Conservation (phyloP, 92 coral and sea anemone genomes). For the Phenganax marumi region DNA sequence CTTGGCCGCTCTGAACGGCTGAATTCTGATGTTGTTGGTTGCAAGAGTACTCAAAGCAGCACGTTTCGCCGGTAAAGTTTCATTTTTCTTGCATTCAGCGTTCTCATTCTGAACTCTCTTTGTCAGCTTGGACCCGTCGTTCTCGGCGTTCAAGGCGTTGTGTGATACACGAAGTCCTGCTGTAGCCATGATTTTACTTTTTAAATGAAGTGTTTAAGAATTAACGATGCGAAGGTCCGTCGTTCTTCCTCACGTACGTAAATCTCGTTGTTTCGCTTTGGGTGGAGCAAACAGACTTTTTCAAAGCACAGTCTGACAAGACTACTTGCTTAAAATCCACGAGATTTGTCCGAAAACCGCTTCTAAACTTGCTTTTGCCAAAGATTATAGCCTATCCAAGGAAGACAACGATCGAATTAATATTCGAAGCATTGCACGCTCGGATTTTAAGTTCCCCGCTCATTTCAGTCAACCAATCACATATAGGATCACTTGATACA, state of each 20-base stretch:
- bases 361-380: not conserved
- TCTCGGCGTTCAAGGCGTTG: slow-evolving; percentile 31
- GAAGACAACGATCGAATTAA: slow-evolving; percentile 35
- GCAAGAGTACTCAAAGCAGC: slow-evolving; percentile 95
- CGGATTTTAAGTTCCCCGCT: slow-evolving; percentile 49
- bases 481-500: not conserved
- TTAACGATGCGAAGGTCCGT: not conserved
- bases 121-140: slow-evolving; percentile 27
- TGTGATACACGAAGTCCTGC: slow-evolving; percentile 29
- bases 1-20: slow-evolving; percentile 97
- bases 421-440: slow-evolving; percentile 36
- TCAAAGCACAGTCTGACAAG: not conserved
- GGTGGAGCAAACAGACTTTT: not conserved
- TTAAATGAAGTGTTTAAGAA: not conserved
- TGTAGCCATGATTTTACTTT: slow-evolving; percentile 26
- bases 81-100: slow-evolving; percentile 26
- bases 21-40: slow-evolving; percentile 88
- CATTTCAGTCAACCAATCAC: slow-evolving; percentile 29
- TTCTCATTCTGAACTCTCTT: slow-evolving; percentile 36
- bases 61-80: slow-evolving; percentile 60
- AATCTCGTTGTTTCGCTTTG: not conserved
- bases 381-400: not conserved
- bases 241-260: not conserved
- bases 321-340: slow-evolving; percentile 5
- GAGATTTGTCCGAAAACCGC: not conserved